phyloP scores from a whole-genome alignment of 2,113 vertebrate species.

The Gallinago jamesoni region DNA sequence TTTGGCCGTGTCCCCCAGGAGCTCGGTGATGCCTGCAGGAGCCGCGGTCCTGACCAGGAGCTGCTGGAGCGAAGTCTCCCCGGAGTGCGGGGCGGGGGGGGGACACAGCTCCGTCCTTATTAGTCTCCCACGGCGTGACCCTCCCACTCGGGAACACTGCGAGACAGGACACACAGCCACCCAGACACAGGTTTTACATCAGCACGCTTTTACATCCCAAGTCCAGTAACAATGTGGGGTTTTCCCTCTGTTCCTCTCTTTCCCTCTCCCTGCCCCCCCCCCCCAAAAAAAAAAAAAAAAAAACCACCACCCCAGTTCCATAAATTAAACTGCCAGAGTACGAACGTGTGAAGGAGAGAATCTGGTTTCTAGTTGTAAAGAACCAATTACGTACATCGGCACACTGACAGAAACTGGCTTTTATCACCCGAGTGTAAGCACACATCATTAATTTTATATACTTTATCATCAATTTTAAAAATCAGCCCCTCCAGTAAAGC shows the following conservation, averaged over 20 bases:
- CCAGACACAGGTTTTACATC: constrained; percentile 9
- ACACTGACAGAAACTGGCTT: constrained; percentile 16
- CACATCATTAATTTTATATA: constrained; percentile 36
- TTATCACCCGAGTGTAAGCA: neutral
- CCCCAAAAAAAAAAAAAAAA: neutral
- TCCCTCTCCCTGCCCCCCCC: neutral
- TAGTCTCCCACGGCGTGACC: constrained; percentile 91
- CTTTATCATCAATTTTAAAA: constrained; percentile 35
- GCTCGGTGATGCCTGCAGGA: neutral
- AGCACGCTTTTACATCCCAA: neutral
- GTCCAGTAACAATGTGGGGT: neutral
- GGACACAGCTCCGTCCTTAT: constrained; percentile 92
- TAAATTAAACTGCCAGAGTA: neutral
- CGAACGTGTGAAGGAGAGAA: constrained; percentile 1
- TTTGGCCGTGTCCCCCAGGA: neutral
- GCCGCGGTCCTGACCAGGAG: constrained; percentile 63
- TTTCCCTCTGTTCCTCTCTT: neutral
- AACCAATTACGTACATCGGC: neutral
- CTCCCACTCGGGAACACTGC: constrained; percentile 89
- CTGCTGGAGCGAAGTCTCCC: constrained; percentile 69
- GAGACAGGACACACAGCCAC: constrained; percentile 71
- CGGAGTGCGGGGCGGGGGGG: constrained; percentile 76
- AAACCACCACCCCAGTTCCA: neutral
- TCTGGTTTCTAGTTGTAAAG: constrained; percentile 36
- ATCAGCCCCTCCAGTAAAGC: neutral